A percentile compares a stretch with the other conserved stretches of the same genome.
Evolutionary conservation across 2,113 vertebrate genomes (phyloP).

Genomic region (Apaloderma vittatum): DNA sequence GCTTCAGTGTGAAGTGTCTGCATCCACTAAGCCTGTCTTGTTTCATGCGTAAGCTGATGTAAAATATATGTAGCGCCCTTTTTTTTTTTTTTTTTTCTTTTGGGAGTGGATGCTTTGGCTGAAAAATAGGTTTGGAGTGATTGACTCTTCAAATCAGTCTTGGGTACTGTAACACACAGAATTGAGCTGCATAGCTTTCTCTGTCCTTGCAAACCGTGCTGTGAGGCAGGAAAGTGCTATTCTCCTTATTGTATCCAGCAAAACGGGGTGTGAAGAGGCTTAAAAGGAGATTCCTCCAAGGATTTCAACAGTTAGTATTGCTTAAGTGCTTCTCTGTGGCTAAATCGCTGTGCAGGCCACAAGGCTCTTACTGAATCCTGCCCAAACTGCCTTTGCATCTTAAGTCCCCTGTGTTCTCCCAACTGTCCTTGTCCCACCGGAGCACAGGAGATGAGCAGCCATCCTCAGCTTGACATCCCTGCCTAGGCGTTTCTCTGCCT

Average conservation of each 20-base stretch:
- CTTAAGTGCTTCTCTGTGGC: not conserved
- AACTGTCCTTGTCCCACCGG: not conserved
- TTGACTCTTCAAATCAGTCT: constrained; percentile 27
- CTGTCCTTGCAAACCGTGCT: not conserved
- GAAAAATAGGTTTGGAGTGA: constrained; percentile 17
- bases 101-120: not conserved
- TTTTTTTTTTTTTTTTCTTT: not conserved
- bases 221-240: not conserved
- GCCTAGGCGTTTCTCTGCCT: not conserved
- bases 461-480: not conserved
- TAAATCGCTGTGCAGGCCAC: not conserved
- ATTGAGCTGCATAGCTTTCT: not conserved
- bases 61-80: constrained; percentile 28
- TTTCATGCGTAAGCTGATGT: constrained; percentile 14
- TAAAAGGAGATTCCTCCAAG: not conserved
- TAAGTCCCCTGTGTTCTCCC: not conserved
- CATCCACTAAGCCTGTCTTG: not conserved
- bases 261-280: not conserved
- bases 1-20: not conserved
- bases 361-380: not conserved
- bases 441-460: not conserved
- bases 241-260: not conserved
- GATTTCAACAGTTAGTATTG: not conserved
- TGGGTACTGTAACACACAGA: not conserved
- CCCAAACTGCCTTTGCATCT: not conserved